These are phyloP conservation scores for Urosaurus nigricauda DNA, from an alignment of 2,797 vertebrate species.

Conservation along the genomic window DNA sequence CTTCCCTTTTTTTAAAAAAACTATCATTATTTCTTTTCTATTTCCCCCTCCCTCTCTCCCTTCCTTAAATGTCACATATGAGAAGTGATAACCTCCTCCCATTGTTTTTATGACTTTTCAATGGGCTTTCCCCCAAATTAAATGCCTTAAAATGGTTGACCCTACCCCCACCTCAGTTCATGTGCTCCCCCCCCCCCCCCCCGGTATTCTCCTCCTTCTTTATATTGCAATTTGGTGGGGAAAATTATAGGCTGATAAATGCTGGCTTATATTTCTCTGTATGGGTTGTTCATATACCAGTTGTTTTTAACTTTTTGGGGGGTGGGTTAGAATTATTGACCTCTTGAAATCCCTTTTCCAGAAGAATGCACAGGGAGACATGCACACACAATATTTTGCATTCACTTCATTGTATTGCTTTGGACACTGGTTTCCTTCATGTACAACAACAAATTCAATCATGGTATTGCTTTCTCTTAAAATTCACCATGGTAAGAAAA, in stretches of 20 bases:
- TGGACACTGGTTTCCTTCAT: too few species aligned
- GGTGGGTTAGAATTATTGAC: background rate
- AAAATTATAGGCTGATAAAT: slow-evolving; percentile 40
- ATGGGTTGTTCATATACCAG: background rate
- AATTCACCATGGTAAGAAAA: too few species aligned
- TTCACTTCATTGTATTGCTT: too few species aligned
- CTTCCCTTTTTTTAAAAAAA: slow-evolving; percentile 36
- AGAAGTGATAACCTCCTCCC: slow-evolving; percentile 52
- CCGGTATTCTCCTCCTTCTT: slow-evolving; percentile 51
- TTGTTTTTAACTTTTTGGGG: background rate
- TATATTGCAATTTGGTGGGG: slow-evolving; percentile 42
- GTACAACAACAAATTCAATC: too few species aligned
- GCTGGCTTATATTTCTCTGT: background rate
- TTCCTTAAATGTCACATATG: slow-evolving; percentile 47
- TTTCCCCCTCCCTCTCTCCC: background rate
- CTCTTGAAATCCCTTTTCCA: too few species aligned
- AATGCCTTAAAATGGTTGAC: slow-evolving; percentile 6
- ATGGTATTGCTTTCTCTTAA: too few species aligned
- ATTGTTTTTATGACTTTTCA: background rate
- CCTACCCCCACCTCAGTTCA: background rate
- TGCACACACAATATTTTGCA: too few species aligned
- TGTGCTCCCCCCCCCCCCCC: background rate
- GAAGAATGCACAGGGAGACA: too few species aligned
- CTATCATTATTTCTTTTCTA: slow-evolving; percentile 64
- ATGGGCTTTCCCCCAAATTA: slow-evolving; percentile 50